phyloP scores from a whole-genome alignment of 1,140 invertebrate genomes.

The Lepidurus couesii region DNA sequence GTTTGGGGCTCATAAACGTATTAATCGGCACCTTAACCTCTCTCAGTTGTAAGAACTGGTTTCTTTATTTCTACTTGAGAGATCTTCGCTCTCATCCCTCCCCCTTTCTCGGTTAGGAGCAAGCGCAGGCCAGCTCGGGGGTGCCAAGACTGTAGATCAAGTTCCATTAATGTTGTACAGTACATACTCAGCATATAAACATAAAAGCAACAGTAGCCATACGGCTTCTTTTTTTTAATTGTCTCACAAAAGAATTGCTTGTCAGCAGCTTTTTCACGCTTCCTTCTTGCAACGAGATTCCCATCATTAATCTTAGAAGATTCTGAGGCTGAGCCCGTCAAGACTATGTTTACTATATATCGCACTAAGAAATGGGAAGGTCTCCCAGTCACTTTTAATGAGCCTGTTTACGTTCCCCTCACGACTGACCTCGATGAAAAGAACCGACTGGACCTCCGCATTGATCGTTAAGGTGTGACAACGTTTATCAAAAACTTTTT shows the following conservation, averaged over 20 bases:
- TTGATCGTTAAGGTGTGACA: slow-evolving; percentile 8
- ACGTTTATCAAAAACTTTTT: neutral
- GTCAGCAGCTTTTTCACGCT: slow-evolving; percentile 12
- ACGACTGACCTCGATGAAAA: slow-evolving; percentile 12
- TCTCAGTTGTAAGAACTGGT: too few relatives aligned
- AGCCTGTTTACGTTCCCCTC: slow-evolving; percentile 10
- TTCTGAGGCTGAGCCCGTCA: slow-evolving; percentile 3
- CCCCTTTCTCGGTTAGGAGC: too few relatives aligned
- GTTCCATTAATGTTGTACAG: too few relatives aligned
- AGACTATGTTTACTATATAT: slow-evolving; percentile 16
- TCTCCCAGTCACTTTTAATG: slow-evolving; percentile 12
- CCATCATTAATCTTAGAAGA: neutral
- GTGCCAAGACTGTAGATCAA: too few relatives aligned
- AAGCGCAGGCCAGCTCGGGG: too few relatives aligned
- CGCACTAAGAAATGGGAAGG: neutral
- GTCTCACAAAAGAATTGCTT: neutral
- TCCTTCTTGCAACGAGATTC: neutral
- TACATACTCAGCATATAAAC: neutral
- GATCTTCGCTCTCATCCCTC: too few relatives aligned
- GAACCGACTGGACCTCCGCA: neutral
- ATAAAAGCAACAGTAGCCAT: neutral
- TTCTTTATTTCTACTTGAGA: too few relatives aligned
- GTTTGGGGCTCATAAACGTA: too few relatives aligned
- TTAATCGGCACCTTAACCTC: too few relatives aligned
- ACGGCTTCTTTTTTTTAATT: neutral